phyloP scores from a whole-genome alignment of 2,888 invertebrate genomes.

The Mimachlamys varia region DNA sequence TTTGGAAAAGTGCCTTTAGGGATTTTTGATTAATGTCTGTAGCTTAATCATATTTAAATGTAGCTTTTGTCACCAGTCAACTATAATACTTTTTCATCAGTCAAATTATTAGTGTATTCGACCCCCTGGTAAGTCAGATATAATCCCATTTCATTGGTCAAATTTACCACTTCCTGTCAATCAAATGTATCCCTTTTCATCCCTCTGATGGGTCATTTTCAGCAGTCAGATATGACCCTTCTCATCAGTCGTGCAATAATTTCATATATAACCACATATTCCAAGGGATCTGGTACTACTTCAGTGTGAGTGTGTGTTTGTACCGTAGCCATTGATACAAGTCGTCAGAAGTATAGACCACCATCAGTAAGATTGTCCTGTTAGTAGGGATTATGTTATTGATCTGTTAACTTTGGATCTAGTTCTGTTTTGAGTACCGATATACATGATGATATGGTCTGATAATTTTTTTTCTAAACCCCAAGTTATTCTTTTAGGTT shows the following conservation, averaged over 20 bases:
- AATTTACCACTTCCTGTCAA: background rate
- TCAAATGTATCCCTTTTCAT: background rate
- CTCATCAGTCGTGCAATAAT: constrained; percentile 15
- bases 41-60: background rate
- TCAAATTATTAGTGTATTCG: background rate
- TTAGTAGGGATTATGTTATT: no score
- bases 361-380: no score
- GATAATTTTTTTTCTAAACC: no score
- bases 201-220: background rate
- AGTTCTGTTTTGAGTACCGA: no score
- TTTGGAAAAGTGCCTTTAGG: constrained; percentile 18
- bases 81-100: background rate
- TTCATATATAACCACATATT: background rate
- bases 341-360: no score
- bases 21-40: background rate
- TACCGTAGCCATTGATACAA: no score
- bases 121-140: background rate
- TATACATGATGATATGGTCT: no score
- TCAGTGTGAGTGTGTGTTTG: no score
- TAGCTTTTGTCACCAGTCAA: background rate
- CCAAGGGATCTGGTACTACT: background rate
- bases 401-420: no score
- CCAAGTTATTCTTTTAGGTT: no score
- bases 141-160: background rate
- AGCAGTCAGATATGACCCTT: background rate